Evolutionary conservation across 1,140 invertebrate species (phyloP).

Genomic region (Zeugodacus cucurbitae): DNA sequence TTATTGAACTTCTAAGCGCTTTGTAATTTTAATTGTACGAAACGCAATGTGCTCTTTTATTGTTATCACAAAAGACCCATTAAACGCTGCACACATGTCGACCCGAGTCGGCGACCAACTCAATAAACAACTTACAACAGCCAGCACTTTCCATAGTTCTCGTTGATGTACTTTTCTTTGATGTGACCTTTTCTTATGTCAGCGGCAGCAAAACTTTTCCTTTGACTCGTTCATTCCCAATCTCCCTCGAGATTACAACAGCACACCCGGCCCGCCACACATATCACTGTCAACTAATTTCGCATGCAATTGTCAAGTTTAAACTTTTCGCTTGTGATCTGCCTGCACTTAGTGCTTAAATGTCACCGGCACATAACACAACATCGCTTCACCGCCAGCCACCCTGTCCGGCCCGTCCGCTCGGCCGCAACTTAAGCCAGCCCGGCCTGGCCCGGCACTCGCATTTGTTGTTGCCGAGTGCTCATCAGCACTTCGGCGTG

Average conservation of each 20-base stretch:
- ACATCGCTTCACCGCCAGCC: neutral
- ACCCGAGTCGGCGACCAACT: neutral
- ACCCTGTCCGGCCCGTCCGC: neutral
- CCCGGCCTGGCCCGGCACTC: neutral
- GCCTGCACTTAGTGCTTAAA: neutral
- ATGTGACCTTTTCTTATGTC: constrained; percentile 11
- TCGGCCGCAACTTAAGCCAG: neutral
- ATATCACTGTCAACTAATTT: constrained; percentile 15
- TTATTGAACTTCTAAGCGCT: too few relatives aligned
- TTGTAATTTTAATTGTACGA: neutral
- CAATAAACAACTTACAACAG: neutral
- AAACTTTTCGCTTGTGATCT: constrained; percentile 18
- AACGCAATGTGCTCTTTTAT: neutral
- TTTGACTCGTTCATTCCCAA: neutral
- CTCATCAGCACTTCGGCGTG: neutral
- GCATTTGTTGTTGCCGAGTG: neutral
- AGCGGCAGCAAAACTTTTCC: neutral
- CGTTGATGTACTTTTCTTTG: constrained; percentile 8
- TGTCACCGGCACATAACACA: neutral
- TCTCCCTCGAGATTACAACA: neutral
- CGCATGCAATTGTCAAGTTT: constrained; percentile 23
- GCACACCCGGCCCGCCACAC: neutral
- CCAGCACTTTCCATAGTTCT: neutral
- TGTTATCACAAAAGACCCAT: too few relatives aligned
- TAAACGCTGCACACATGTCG: neutral